phyloP scores from a whole-genome alignment of 2,113 vertebrate species.

The Bos taurus region ARS-UCD2.0 NC_037337.1:41915001-41915500 shows the following conservation, averaged over 20 bases:
- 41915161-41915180: not conserved
- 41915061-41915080: not conserved
- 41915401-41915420: not conserved
- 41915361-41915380: not conserved
- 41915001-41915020: not conserved
- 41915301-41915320: not conserved
- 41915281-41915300: not conserved
- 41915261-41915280: not conserved
- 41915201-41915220: not conserved
- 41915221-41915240: not conserved
- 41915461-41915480: not conserved
- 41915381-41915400: not conserved
- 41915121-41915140: not conserved
- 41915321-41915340: conserved; percentile 11
- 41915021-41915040: not conserved
- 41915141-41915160: not conserved
- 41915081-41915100: not conserved
- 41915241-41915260: not conserved
- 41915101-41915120: not conserved
- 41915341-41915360: not conserved
- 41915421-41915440: conserved; percentile 36
- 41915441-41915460: conserved; percentile 39
- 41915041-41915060: not conserved
- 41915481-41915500: not conserved
- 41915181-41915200: not conserved